Percentiles rank a stretch among this genome's conserved stretches.
These are phyloP conservation scores for Pogonognathellus flavescens DNA, from an alignment of 1,140 invertebrate species.

Conservation along the genomic window DNA sequence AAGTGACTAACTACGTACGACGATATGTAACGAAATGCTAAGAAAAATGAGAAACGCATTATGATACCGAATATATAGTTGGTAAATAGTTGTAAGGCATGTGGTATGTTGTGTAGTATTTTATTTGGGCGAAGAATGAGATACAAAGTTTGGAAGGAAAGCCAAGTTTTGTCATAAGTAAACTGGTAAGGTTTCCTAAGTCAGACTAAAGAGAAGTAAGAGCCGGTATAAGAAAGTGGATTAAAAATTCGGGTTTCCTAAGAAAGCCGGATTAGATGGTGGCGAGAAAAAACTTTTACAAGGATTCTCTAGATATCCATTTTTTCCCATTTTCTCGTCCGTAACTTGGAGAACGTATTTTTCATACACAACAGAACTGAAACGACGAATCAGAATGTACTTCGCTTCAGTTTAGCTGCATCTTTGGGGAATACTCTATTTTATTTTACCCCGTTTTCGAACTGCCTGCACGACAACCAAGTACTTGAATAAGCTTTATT, in stretches of 20 bases:
- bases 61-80: neutral
- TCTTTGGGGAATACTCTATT: slow-evolving; percentile 34
- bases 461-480: too few species aligned
- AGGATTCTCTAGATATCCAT: slow-evolving; percentile 57
- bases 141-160: slow-evolving; percentile 35
- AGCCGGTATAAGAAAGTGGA: slow-evolving; percentile 61
- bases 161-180: slow-evolving; percentile 45
- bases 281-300: slow-evolving; percentile 62
- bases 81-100: neutral
- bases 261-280: slow-evolving; percentile 63
- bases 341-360: slow-evolving; percentile 17
- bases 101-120: slow-evolving; percentile 52
- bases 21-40: neutral
- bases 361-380: slow-evolving; percentile 38
- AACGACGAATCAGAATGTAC: slow-evolving; percentile 29
- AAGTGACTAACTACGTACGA: too few species aligned
- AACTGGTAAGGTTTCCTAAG: slow-evolving; percentile 43
- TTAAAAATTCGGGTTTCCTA: slow-evolving; percentile 65
- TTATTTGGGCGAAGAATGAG: slow-evolving; percentile 16
- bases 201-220: slow-evolving; percentile 46
- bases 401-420: slow-evolving; percentile 18
- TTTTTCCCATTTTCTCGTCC: slow-evolving; percentile 46
- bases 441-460: neutral
- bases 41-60: neutral
- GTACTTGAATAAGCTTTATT: neutral